These are phyloP conservation scores for Thecophora atra DNA, from an alignment of 2,888 invertebrate species.

Conservation along the genomic window DNA sequence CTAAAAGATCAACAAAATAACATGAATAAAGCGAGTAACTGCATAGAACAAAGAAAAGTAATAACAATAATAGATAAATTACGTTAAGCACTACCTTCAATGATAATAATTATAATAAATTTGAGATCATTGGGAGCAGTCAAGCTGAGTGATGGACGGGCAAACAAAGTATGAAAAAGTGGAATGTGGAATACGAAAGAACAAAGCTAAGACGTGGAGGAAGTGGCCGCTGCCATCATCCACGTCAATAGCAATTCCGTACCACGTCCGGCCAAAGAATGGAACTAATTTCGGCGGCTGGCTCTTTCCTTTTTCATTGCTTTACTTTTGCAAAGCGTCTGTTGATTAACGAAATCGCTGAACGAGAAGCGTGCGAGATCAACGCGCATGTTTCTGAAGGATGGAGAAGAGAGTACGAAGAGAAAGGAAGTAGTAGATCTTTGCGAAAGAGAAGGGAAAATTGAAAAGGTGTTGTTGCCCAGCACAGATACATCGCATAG, in stretches of 20 bases:
- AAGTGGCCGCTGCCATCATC: background rate
- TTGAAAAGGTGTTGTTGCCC: background rate
- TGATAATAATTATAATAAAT: slow-evolving; percentile 11
- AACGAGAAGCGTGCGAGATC: background rate
- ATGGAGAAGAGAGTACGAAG: background rate
- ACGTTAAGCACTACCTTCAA: background rate
- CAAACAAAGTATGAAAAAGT: background rate
- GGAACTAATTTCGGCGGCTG: slow-evolving; percentile 55
- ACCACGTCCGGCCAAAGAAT: slow-evolving; percentile 50
- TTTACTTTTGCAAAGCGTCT: slow-evolving; percentile 21
- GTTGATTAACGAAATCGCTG: background rate
- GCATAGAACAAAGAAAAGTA: background rate
- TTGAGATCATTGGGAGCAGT: background rate
- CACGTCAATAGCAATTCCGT: slow-evolving; percentile 24
- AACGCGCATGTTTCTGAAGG: background rate
- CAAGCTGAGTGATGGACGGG: background rate
- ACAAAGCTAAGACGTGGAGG: background rate
- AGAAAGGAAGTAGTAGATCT: background rate
- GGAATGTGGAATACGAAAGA: background rate
- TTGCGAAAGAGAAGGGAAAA: background rate
- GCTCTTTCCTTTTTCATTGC: background rate
- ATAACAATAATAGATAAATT: background rate
- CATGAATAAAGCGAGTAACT: too few species aligned
- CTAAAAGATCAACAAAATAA: too few species aligned
- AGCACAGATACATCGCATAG: background rate